phyloP scores from a whole-genome alignment of 2,797 vertebrate genomes.

The Protonibea diacanthus region DNA sequence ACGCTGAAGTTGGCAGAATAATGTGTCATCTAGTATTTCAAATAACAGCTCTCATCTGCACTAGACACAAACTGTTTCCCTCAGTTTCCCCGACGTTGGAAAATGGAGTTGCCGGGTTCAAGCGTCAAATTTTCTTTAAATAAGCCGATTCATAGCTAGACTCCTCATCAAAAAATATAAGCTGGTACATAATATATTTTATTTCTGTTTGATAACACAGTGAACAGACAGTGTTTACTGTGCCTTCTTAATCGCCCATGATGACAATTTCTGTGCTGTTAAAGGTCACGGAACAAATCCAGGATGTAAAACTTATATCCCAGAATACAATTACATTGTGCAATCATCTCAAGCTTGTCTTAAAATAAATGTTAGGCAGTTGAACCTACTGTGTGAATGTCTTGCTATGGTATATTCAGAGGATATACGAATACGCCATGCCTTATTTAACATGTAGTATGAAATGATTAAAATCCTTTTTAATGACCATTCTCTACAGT shows the following conservation, averaged over 20 bases:
- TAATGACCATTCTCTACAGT: conserved; percentile 14
- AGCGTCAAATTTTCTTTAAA: not conserved
- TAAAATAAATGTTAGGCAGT: not conserved
- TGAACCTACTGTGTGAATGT: not conserved
- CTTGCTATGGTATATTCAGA: not conserved
- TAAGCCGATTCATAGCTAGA: not conserved
- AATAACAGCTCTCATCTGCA: too few species aligned
- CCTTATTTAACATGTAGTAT: conserved; percentile 2
- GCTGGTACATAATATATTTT: not conserved
- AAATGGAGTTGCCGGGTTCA: not conserved
- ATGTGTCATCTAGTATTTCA: too few species aligned
- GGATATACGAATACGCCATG: conserved; percentile 6
- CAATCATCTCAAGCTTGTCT: not conserved
- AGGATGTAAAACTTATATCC: not conserved
- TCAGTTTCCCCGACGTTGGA: too few species aligned
- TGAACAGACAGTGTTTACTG: conserved; percentile 13
- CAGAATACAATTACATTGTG: not conserved
- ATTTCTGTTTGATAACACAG: conserved; percentile 5
- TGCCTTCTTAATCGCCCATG: not conserved
- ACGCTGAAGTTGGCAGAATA: too few species aligned
- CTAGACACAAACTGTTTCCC: too few species aligned
- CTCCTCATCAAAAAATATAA: conserved; percentile 4
- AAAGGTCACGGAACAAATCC: conserved; percentile 38
- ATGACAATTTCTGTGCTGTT: conserved; percentile 20
- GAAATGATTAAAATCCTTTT: conserved; percentile 25